Conservation (phyloP, 2,888 invertebrate species). For the Leptopilina syphax region DNA sequence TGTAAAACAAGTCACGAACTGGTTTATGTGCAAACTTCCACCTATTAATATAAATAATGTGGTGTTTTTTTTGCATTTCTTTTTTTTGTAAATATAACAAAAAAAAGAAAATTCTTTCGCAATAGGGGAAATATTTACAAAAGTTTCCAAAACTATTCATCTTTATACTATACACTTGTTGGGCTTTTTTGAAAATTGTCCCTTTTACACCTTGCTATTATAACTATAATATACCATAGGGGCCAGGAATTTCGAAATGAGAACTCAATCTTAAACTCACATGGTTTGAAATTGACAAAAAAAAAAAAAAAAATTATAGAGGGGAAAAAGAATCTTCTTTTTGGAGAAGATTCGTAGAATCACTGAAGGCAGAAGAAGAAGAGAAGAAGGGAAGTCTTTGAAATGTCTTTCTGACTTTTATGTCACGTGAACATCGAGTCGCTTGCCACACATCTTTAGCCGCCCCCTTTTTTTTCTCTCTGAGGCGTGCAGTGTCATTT, state of each 20-base stretch:
- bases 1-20: constrained; percentile 28
- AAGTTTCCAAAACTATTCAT: not conserved
- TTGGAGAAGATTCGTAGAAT: constrained; percentile 22
- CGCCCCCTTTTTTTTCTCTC: constrained; percentile 18
- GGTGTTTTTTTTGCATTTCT: not conserved
- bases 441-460: constrained; percentile 29
- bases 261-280: constrained; percentile 7
- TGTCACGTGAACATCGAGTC: constrained; percentile 28
- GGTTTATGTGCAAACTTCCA: constrained; percentile 33
- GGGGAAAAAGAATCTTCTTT: not conserved
- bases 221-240: not conserved
- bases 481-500: constrained; percentile 37
- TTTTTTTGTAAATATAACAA: not conserved
- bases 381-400: constrained; percentile 5
- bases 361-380: not conserved
- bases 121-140: not conserved
- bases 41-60: constrained; percentile 26
- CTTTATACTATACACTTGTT: constrained; percentile 29
- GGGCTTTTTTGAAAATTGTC: not conserved
- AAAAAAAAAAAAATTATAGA: not conserved
- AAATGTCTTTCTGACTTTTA: constrained; percentile 40
- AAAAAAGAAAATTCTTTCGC: constrained; percentile 7
- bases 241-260: constrained; percentile 4
- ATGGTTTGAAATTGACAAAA: constrained; percentile 15
- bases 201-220: constrained; percentile 21